phyloP scores from a whole-genome alignment of 2,888 invertebrate species.

The Lampropteryx suffumata region DNA sequence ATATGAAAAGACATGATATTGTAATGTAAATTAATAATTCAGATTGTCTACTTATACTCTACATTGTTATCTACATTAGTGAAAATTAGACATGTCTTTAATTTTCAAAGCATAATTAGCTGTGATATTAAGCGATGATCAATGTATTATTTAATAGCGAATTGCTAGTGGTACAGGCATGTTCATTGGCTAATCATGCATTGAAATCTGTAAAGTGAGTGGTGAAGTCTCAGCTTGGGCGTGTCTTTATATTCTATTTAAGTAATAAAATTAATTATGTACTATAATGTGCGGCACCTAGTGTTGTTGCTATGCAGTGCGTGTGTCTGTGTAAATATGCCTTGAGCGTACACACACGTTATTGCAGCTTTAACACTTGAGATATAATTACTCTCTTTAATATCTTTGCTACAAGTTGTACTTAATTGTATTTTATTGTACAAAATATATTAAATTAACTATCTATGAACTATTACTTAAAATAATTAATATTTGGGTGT shows the following conservation, averaged over 20 bases:
- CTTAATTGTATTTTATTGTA: constrained; percentile 87
- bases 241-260: constrained; percentile 81
- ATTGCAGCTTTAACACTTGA: constrained; percentile 81
- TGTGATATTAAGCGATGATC: constrained; percentile 82
- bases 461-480: constrained; percentile 81
- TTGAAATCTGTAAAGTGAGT: constrained; percentile 80
- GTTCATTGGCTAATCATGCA: constrained; percentile 84
- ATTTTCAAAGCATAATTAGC: constrained; percentile 84
- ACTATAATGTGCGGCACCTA: constrained; percentile 80
- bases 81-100: constrained; percentile 83
- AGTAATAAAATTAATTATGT: constrained; percentile 78
- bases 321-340: constrained; percentile 83
- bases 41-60: constrained; percentile 83
- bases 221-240: constrained; percentile 78
- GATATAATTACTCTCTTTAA: constrained; percentile 83
- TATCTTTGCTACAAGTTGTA: constrained; percentile 87
- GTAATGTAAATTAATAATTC: constrained; percentile 83
- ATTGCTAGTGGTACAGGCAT: constrained; percentile 79
- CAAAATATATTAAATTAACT: constrained; percentile 86
- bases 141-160: constrained; percentile 81
- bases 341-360: constrained; percentile 81
- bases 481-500: constrained; percentile 79
- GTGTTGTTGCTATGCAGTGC: constrained; percentile 68
- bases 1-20: constrained; percentile 83
- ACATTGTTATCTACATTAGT: constrained; percentile 83